Evolutionary conservation across 2,113 vertebrate species (phyloP).

Genomic region (Talpa occidentalis): DNA sequence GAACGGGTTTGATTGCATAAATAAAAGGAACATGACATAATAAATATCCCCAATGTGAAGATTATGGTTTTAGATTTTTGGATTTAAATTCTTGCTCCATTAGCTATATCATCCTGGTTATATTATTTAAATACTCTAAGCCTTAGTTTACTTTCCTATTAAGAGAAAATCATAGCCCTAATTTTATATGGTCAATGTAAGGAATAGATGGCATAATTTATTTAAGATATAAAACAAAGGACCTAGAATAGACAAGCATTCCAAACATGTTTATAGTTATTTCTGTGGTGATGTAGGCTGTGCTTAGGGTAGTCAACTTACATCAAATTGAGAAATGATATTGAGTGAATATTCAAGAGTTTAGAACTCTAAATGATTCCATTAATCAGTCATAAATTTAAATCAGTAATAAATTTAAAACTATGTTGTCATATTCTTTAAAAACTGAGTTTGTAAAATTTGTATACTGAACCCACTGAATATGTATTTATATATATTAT

Average conservation of each 20-base stretch:
- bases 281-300: not conserved
- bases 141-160: not conserved
- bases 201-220: not conserved
- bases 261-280: not conserved
- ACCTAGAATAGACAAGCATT: not conserved
- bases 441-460: not conserved
- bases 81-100: not conserved
- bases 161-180: not conserved
- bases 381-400: not conserved
- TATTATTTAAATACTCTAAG: not conserved
- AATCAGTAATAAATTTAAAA: slow-evolving; percentile 1
- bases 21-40: not conserved
- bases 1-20: not conserved
- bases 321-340: not conserved
- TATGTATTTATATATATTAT: no score
- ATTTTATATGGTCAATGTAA: not conserved
- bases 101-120: not conserved
- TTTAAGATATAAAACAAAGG: not conserved
- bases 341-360: not conserved
- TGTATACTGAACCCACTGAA: not conserved
- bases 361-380: not conserved
- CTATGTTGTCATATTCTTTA: not conserved
- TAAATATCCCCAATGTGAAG: not conserved
- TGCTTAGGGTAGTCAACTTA: not conserved
- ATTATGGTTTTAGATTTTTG: not conserved